These are phyloP conservation scores for Nephotettix cincticeps DNA, from an alignment of 1,140 invertebrate species.

Conservation along the genomic window DNA sequence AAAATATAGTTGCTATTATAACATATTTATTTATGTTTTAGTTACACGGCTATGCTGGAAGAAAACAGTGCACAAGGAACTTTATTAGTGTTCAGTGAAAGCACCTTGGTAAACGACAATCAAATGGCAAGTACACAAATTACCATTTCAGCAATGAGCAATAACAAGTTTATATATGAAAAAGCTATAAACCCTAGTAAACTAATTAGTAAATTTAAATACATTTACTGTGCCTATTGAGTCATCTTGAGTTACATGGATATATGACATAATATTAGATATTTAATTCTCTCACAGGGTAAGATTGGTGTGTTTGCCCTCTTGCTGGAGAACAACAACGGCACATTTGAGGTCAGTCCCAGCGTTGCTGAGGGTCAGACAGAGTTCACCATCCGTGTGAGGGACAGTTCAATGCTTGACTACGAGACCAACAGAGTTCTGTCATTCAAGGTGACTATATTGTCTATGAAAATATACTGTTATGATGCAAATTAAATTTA, in stretches of 20 bases:
- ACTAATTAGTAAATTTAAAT: too few species aligned
- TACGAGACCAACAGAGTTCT: conserved; percentile 75
- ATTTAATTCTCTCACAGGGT: conserved; percentile 48
- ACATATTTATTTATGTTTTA: not conserved
- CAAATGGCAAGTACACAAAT: conserved; percentile 53
- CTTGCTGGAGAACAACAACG: conserved; percentile 75
- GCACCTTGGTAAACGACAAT: conserved; percentile 70
- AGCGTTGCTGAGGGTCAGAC: conserved; percentile 79
- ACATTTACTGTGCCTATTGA: not conserved
- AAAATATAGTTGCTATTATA: too few species aligned
- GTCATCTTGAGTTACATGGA: not conserved
- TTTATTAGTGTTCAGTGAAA: conserved; percentile 64
- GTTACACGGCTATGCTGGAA: conserved; percentile 52
- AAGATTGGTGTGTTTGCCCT: conserved; percentile 84
- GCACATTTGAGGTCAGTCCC: conserved; percentile 85
- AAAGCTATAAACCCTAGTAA: too few species aligned
- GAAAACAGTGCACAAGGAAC: conserved; percentile 83
- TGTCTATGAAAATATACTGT: too few species aligned
- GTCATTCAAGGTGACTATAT: conserved; percentile 65
- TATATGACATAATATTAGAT: not conserved
- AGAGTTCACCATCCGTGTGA: conserved; percentile 78
- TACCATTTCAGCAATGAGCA: too few species aligned
- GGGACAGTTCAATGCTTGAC: conserved; percentile 78
- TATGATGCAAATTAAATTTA: too few species aligned
- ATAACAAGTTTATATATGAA: too few species aligned